Evolutionary conservation across 2,113 vertebrate genomes (phyloP).

Genomic region (Pyrgilauda ruficollis): DNA sequence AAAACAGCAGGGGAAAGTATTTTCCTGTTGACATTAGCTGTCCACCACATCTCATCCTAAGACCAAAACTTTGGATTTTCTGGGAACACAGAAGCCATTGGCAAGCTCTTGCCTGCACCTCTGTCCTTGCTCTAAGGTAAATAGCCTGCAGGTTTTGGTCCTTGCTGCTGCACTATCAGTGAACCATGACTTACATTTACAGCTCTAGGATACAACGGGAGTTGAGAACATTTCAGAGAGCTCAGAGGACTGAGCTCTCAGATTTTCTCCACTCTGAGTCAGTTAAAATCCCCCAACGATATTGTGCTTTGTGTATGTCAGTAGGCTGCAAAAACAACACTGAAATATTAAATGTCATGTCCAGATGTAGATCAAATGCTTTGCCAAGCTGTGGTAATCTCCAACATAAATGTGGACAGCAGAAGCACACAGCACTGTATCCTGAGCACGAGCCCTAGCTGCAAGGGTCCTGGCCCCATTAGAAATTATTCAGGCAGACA

Average conservation of each 20-base stretch:
- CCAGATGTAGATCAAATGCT: background rate
- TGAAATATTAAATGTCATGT: background rate
- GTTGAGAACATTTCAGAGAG: background rate
- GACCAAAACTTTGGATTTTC: background rate
- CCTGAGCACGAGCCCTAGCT: background rate
- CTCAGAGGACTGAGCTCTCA: background rate
- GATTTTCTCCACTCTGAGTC: background rate
- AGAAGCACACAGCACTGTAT: background rate
- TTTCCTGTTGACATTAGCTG: background rate
- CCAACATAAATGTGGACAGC: background rate
- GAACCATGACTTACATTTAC: background rate
- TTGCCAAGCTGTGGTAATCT: background rate
- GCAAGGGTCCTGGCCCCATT: background rate
- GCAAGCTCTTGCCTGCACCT: background rate
- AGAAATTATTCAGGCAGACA: background rate
- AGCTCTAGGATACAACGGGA: background rate
- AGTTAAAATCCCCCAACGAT: background rate
- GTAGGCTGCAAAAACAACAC: background rate
- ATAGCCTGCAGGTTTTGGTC: background rate
- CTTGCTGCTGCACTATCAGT: rapidly evolving
- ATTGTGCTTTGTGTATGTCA: rapidly evolving
- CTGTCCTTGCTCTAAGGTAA: background rate
- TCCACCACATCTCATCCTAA: background rate
- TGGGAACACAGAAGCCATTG: background rate
- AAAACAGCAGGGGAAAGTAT: background rate